phyloP scores from a whole-genome alignment of 2,888 invertebrate genomes.

The Meiosimyza platycephala region DNA sequence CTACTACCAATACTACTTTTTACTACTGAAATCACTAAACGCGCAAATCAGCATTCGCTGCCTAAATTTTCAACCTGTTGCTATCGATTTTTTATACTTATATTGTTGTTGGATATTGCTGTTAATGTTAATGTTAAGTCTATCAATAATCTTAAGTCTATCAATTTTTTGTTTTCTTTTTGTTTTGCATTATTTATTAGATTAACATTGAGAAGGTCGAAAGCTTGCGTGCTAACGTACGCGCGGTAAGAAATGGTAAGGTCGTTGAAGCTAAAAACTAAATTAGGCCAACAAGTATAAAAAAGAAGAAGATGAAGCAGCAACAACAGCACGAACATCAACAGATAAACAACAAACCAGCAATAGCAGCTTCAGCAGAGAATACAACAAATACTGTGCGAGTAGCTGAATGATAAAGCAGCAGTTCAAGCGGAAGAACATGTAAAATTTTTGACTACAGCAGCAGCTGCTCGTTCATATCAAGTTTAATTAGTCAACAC shows the following conservation, averaged over 20 bases:
- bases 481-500: no score
- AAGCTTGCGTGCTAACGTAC: conserved; percentile 38
- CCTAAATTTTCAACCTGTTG: no score
- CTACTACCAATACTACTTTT: no score
- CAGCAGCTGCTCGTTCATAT: no score
- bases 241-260: conserved; percentile 35
- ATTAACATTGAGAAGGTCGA: conserved; percentile 41
- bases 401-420: not conserved
- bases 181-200: conserved; percentile 20
- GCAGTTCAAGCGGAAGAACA: not conserved
- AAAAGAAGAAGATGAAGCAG: not conserved
- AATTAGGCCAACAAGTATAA: conserved; percentile 31
- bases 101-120: no score
- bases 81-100: no score
- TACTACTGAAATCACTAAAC: no score
- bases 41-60: no score
- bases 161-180: not conserved
- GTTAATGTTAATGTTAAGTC: no score
- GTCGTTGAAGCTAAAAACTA: conserved; percentile 32
- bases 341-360: not conserved
- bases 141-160: no score
- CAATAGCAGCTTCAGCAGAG: not conserved
- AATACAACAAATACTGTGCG: not conserved
- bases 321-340: not conserved
- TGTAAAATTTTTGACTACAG: no score